phyloP scores from a whole-genome alignment of 1,140 invertebrate species.

The Lucilia cuprina region DNA sequence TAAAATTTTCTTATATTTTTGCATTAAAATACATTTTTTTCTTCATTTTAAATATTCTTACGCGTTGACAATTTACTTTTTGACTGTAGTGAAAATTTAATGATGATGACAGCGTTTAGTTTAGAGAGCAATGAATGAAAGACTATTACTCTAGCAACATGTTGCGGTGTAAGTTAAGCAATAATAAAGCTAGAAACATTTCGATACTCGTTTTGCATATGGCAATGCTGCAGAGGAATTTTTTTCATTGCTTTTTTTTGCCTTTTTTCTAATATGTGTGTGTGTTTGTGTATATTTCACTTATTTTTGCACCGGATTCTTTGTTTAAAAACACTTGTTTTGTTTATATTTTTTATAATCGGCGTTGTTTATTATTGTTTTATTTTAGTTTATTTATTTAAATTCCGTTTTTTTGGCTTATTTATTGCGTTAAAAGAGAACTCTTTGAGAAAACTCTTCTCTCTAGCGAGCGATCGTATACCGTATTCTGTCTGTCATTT shows the following conservation, averaged over 20 bases:
- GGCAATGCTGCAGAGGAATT: conserved; percentile 7
- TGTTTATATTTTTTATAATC: background rate
- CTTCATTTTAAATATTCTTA: background rate
- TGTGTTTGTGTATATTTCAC: background rate
- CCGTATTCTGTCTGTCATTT: background rate
- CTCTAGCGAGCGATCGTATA: background rate
- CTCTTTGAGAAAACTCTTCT: background rate
- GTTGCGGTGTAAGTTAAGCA: background rate
- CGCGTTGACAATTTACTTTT: conserved; percentile 1
- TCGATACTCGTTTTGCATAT: background rate
- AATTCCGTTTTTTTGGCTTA: no score
- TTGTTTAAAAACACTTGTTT: background rate
- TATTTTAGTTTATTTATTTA: background rate
- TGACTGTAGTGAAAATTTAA: background rate
- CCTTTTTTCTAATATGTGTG: background rate
- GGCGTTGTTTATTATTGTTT: background rate
- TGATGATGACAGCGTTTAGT: conserved; percentile 7
- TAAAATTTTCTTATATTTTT: background rate
- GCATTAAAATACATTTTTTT: background rate
- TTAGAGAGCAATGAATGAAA: background rate
- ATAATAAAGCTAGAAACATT: background rate
- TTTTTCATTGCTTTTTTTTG: background rate
- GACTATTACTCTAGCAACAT: conserved; percentile 1
- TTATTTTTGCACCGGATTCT: background rate
- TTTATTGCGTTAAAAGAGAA: background rate